phyloP scores from a whole-genome alignment of 2,888 invertebrate species.

The Spodoptera exigua region DNA sequence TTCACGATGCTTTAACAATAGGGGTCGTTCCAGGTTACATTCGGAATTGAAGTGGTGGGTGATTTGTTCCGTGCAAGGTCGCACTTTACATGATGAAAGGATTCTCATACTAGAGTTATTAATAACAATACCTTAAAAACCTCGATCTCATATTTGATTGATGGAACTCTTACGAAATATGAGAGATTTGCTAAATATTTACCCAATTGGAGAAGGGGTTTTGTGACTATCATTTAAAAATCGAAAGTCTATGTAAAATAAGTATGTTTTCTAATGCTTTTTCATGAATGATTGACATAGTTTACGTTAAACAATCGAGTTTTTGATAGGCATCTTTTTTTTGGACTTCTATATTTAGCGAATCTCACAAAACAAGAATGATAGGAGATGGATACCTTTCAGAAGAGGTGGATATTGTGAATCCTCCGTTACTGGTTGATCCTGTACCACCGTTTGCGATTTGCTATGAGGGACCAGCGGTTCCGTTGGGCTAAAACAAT shows the following conservation, averaged over 20 bases:
- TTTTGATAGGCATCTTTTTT: constrained; percentile 7
- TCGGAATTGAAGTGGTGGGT: constrained; percentile 1
- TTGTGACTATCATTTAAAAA: too few species aligned
- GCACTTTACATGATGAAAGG: constrained; percentile 13
- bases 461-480: constrained; percentile 85
- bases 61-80: constrained; percentile 1
- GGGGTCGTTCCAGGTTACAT: constrained; percentile 9
- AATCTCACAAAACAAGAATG: background rate
- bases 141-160: background rate
- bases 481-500: constrained; percentile 82
- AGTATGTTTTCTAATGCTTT: too few species aligned
- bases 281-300: too few species aligned
- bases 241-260: constrained; percentile 11
- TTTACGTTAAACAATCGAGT: background rate
- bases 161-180: constrained; percentile 1
- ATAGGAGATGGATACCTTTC: constrained; percentile 75
- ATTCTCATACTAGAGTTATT: constrained; percentile 13
- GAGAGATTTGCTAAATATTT: constrained; percentile 1
- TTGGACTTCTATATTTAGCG: background rate
- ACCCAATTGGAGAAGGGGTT: too few species aligned
- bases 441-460: constrained; percentile 82
- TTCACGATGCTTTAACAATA: constrained; percentile 37
- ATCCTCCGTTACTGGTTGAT: constrained; percentile 79
- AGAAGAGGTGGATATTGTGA: constrained; percentile 87
- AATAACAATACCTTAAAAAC: constrained; percentile 25